A percentile compares a stretch with the other conserved stretches of the same genome.
These are phyloP conservation scores for Cephalotes varians DNA, from an alignment of 2,888 invertebrate genomes.

Conservation along the genomic window DNA sequence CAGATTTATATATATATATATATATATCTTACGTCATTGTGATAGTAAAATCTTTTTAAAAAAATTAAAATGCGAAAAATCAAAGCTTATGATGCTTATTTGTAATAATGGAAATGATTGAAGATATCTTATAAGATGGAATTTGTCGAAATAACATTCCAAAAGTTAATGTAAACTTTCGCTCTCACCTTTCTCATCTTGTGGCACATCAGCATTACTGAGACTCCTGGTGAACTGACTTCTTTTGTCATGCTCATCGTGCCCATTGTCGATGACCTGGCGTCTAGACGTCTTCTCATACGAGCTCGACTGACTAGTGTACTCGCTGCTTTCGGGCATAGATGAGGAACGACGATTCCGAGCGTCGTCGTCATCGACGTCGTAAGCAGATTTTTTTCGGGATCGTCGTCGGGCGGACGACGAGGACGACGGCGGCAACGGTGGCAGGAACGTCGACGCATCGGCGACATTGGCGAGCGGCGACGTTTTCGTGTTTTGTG, in stretches of 20 bases:
- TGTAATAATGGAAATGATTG: neutral
- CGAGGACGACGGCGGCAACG: constrained; percentile 64
- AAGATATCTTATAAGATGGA: neutral
- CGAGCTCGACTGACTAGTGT: constrained; percentile 83
- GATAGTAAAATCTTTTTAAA: constrained; percentile 34
- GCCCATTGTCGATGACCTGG: constrained; percentile 79
- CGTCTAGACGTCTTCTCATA: constrained; percentile 82
- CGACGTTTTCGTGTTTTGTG: constrained; percentile 75
- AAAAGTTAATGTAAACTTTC: neutral
- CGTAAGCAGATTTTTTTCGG: constrained; percentile 70
- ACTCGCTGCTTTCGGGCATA: constrained; percentile 85
- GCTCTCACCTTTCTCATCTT: constrained; percentile 94
- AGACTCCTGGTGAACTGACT: constrained; percentile 92
- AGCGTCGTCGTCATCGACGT: constrained; percentile 72
- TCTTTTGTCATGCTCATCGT: constrained; percentile 87
- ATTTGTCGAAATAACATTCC: neutral
- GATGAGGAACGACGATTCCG: constrained; percentile 84
- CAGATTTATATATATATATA: too few species aligned
- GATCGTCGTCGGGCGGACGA: constrained; percentile 69
- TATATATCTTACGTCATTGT: constrained; percentile 22
- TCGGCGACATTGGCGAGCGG: constrained; percentile 65
- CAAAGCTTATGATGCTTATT: too few species aligned
- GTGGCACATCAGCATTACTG: constrained; percentile 93
- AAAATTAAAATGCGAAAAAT: constrained; percentile 5
- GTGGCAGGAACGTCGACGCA: constrained; percentile 74